A percentile compares a stretch with the other conserved stretches of the same genome.
These are phyloP conservation scores for Mormyrus iriodes DNA, from an alignment of 2,113 vertebrate genomes.

Conservation along the genomic window DNA sequence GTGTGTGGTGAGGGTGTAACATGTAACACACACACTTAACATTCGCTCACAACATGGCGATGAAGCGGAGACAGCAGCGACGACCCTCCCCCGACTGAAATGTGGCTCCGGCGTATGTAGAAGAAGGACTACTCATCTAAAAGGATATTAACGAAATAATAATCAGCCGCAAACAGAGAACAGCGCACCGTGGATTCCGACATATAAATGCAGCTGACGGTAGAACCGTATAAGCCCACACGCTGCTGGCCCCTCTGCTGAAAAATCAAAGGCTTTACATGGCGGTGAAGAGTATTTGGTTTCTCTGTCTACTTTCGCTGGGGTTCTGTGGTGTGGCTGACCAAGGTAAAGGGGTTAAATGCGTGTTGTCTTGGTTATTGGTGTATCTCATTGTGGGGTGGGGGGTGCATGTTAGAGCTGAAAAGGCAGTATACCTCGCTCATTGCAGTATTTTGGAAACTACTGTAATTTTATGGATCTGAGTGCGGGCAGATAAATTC, in stretches of 20 bases:
- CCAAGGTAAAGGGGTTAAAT: slow-evolving; percentile 56
- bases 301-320: slow-evolving; percentile 64
- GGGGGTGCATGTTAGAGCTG: slow-evolving; percentile 18
- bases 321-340: slow-evolving; percentile 51
- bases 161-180: slow-evolving; percentile 36
- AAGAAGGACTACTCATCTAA: slow-evolving; percentile 31
- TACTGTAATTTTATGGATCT: not conserved
- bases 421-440: slow-evolving; percentile 37
- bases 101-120: slow-evolving; percentile 32
- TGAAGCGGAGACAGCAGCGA: slow-evolving; percentile 65
- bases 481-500: not conserved
- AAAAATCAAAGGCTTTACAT: slow-evolving; percentile 65
- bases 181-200: slow-evolving; percentile 50
- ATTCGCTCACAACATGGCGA: slow-evolving; percentile 71
- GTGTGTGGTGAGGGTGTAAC: slow-evolving; percentile 29
- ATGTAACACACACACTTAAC: slow-evolving; percentile 50
- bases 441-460: slow-evolving; percentile 21
- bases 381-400: slow-evolving; percentile 27
- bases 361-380: slow-evolving; percentile 15
- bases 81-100: slow-evolving; percentile 56
- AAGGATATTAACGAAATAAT: slow-evolving; percentile 31
- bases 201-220: slow-evolving; percentile 50
- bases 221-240: slow-evolving; percentile 46
- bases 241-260: slow-evolving; percentile 52
- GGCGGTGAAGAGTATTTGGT: slow-evolving; percentile 65